Evolutionary conservation across 2,113 vertebrate genomes (phyloP).

Genomic region (Pluvialis apricaria): DNA sequence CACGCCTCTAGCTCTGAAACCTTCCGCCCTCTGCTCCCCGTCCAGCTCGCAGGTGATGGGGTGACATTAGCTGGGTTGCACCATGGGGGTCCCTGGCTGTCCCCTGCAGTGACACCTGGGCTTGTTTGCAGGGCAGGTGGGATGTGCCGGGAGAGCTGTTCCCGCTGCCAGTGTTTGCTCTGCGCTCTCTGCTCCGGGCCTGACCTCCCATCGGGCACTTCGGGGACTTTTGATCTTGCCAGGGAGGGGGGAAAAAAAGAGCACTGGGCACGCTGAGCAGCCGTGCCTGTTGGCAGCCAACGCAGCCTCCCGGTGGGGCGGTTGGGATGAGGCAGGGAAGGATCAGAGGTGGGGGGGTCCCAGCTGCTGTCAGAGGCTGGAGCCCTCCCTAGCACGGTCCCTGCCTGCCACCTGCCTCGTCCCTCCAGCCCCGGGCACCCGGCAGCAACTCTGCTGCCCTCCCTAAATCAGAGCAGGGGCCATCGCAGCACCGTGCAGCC

Average conservation of each 20-base stretch:
- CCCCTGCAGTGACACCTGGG: background rate
- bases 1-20: background rate
- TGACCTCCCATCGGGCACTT: background rate
- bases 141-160: background rate
- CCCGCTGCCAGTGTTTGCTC: background rate
- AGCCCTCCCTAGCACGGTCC: background rate
- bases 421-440: background rate
- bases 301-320: background rate
- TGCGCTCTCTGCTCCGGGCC: background rate
- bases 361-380: background rate
- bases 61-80: background rate
- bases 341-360: background rate
- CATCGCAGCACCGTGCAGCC: background rate
- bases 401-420: background rate
- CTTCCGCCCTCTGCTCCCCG: background rate
- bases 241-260: background rate
- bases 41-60: background rate
- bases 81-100: background rate
- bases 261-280: background rate
- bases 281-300: background rate
- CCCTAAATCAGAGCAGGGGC: background rate
- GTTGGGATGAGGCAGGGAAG: background rate
- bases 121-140: background rate
- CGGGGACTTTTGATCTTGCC: background rate
- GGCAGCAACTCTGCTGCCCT: rapidly evolving